Evolutionary conservation across 2,797 vertebrate species (phyloP).

Genomic region (Mallotus villosus): DNA sequence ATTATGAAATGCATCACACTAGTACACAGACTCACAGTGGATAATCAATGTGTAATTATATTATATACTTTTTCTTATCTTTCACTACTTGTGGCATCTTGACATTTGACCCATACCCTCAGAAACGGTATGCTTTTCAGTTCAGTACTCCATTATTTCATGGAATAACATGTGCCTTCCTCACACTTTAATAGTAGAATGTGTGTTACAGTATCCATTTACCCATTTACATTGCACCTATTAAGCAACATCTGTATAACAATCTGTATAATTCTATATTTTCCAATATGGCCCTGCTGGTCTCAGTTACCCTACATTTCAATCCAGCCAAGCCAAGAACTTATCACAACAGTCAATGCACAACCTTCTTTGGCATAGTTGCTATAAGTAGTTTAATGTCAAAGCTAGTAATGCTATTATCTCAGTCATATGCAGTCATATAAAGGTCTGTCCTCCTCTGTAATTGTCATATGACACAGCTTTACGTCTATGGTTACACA

Average conservation of each 20-base stretch:
- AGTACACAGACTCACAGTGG: neutral
- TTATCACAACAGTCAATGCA: no score
- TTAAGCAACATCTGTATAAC: neutral
- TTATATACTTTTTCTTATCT: neutral
- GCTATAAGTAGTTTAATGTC: no score
- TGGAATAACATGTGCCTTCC: slow-evolving; percentile 1
- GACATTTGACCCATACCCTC: slow-evolving; percentile 1
- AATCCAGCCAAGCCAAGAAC: neutral
- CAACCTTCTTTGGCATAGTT: no score
- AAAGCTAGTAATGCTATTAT: no score
- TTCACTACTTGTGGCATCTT: neutral
- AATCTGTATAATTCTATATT: neutral
- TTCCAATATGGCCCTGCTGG: neutral
- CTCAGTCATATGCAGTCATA: no score
- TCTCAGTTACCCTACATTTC: neutral
- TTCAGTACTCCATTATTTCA: neutral
- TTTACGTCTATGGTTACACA: neutral
- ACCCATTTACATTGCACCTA: neutral
- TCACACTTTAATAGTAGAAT: neutral
- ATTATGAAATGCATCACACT: neutral
- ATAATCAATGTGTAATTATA: slow-evolving; percentile 5
- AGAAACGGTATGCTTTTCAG: neutral
- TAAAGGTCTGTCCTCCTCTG: neutral
- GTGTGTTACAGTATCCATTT: neutral
- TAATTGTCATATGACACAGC: neutral